phyloP scores from a whole-genome alignment of 2,888 invertebrate genomes.

The Zeuzera pyrina region DNA sequence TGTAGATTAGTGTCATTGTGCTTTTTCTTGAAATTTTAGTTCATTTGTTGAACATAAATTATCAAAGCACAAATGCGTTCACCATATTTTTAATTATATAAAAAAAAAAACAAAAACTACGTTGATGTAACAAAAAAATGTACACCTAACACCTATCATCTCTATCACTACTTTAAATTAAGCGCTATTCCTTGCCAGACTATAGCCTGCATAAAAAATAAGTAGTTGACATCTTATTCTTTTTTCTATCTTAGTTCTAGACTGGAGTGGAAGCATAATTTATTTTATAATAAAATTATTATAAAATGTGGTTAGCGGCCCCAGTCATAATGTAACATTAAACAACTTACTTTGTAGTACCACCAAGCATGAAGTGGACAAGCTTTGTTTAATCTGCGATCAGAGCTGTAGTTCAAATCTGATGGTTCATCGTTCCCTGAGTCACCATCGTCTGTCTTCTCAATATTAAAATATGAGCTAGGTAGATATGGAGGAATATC shows the following conservation, averaged over 20 bases:
- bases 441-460: conserved; percentile 88
- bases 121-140: too few species aligned
- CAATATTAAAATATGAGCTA: conserved; percentile 60
- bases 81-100: too few species aligned
- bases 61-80: too few species aligned
- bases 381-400: conserved; percentile 53
- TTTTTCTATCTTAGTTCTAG: neutral
- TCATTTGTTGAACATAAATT: too few species aligned
- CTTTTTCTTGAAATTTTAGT: too few species aligned
- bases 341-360: conserved; percentile 45
- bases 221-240: neutral
- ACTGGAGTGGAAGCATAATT: neutral
- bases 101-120: too few species aligned
- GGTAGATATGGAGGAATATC: conserved; percentile 76
- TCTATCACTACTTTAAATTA: neutral
- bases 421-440: conserved; percentile 96
- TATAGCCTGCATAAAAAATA: too few species aligned
- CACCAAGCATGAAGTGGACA: conserved; percentile 50
- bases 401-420: conserved; percentile 75
- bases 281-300: neutral
- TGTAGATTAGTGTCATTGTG: too few species aligned
- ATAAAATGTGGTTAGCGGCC: too few species aligned
- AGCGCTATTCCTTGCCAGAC: too few species aligned
- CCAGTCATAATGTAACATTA: neutral
- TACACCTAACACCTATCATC: too few species aligned